Conservation (phyloP, 2,797 vertebrate species). For the Oryzias sinensis region DNA sequence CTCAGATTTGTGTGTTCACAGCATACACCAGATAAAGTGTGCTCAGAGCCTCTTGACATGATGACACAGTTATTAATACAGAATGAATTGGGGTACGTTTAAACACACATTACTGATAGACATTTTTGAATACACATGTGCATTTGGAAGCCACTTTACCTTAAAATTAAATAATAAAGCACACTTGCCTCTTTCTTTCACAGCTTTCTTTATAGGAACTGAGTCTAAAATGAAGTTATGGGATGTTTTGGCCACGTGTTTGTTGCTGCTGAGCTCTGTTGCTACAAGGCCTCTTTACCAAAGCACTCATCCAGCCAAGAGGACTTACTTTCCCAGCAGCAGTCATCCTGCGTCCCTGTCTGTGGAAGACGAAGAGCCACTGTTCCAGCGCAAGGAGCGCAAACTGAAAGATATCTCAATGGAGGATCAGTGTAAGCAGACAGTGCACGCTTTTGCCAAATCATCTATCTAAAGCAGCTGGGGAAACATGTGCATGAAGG, state of each 20-base stretch:
- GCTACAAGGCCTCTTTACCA: conserved; percentile 88
- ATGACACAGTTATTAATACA: conserved; percentile 64
- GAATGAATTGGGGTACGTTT: conserved; percentile 45
- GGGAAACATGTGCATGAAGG: too few relatives aligned
- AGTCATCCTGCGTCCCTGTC: conserved; percentile 76
- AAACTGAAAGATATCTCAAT: conserved; percentile 72
- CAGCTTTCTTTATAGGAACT: conserved; percentile 93
- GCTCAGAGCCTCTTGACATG: conserved; percentile 44
- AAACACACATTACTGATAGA: conserved; percentile 36
- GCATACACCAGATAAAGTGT: conserved; percentile 23
- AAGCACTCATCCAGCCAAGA: conserved; percentile 84
- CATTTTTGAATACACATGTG: background rate
- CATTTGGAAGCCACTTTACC: background rate
- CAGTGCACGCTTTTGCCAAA: background rate
- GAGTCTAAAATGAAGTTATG: conserved; percentile 99
- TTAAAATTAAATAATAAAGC: too few relatives aligned
- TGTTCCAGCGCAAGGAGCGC: conserved; percentile 71
- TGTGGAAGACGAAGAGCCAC: conserved; percentile 69
- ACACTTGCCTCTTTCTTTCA: conserved; percentile 16
- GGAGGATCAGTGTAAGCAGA: conserved; percentile 78
- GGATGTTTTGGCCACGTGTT: conserved; percentile 96
- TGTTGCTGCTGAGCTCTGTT: conserved; percentile 96
- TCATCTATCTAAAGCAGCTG: conserved; percentile 1
- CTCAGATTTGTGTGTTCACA: conserved; percentile 20
- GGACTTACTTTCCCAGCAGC: conserved; percentile 70